Percentiles rank a stretch among this genome's conserved stretches.
Evolutionary conservation across 2,888 invertebrate genomes (phyloP).

Genomic region (Dioctria linearis): DNA sequence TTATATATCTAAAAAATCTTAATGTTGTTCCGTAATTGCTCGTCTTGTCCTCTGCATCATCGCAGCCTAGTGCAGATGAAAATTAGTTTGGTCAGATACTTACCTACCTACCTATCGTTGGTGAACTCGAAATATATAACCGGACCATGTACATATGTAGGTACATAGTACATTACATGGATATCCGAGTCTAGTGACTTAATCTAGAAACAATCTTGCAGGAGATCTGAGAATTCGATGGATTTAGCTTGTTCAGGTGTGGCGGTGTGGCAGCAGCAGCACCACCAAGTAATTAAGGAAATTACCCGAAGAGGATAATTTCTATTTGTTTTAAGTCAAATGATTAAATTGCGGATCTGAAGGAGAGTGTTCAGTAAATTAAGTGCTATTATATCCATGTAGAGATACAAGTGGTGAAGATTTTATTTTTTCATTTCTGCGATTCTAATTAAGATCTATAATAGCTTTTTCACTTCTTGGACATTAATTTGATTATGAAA

Average conservation of each 20-base stretch:
- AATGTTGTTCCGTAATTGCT: not conserved
- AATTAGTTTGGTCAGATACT: not conserved
- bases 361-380: not conserved
- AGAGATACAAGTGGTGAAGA: not conserved
- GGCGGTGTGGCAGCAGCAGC: not conserved
- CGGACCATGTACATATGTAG: no score
- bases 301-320: conserved; percentile 28
- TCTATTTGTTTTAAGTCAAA: conserved; percentile 19
- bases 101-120: no score
- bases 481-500: conserved; percentile 34
- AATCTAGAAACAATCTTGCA: not conserved
- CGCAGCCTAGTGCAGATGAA: not conserved
- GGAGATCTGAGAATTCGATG: not conserved
- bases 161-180: not conserved
- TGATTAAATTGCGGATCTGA: conserved; percentile 22
- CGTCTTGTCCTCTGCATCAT: not conserved
- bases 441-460: conserved; percentile 22
- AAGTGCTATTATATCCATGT: not conserved
- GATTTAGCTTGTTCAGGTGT: conserved; percentile 19
- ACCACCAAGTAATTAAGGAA: conserved; percentile 16
- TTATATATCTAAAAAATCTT: not conserved
- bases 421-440: not conserved
- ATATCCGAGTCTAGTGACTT: not conserved
- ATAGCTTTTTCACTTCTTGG: conserved; percentile 9
- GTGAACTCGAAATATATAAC: no score